Evolutionary conservation across 2,113 vertebrate genomes (phyloP).

Genomic region (Nicator chloris): DNA sequence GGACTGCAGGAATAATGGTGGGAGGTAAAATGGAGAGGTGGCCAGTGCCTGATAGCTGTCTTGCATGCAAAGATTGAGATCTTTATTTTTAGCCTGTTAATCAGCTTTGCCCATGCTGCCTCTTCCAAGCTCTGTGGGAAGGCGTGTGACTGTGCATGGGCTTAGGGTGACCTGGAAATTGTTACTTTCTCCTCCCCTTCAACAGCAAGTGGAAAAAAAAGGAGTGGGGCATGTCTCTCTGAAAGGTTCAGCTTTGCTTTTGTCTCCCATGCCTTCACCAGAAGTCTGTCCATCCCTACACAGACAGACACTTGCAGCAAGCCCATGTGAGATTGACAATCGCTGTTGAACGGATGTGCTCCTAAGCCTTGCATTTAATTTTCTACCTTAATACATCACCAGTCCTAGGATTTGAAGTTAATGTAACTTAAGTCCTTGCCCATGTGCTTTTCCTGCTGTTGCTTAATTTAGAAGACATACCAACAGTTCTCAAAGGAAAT

Average conservation of each 20-base stretch:
- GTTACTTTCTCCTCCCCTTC: not conserved
- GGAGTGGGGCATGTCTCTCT: not conserved
- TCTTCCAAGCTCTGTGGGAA: not conserved
- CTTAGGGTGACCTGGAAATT: not conserved
- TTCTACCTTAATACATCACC: not conserved
- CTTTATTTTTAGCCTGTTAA: not conserved
- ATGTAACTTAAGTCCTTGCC: not conserved
- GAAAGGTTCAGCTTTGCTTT: not conserved
- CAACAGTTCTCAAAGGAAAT: constrained; percentile 39
- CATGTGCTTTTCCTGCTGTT: not conserved
- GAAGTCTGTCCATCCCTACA: not conserved
- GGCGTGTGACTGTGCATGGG: not conserved
- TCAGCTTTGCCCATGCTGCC: not conserved
- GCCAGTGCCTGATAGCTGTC: not conserved
- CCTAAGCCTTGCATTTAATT: not conserved
- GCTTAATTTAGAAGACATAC: constrained; percentile 25
- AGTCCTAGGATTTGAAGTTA: constrained; percentile 14
- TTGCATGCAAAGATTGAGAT: not conserved
- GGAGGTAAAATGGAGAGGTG: not conserved
- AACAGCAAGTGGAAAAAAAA: not conserved
- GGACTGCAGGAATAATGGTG: not conserved
- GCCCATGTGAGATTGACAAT: not conserved
- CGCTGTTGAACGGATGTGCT: not conserved
- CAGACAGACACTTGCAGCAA: not conserved
- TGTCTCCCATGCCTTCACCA: not conserved